Evolutionary conservation across 2,797 vertebrate species (phyloP).

Genomic region (Hippocampus kuda): DNA sequence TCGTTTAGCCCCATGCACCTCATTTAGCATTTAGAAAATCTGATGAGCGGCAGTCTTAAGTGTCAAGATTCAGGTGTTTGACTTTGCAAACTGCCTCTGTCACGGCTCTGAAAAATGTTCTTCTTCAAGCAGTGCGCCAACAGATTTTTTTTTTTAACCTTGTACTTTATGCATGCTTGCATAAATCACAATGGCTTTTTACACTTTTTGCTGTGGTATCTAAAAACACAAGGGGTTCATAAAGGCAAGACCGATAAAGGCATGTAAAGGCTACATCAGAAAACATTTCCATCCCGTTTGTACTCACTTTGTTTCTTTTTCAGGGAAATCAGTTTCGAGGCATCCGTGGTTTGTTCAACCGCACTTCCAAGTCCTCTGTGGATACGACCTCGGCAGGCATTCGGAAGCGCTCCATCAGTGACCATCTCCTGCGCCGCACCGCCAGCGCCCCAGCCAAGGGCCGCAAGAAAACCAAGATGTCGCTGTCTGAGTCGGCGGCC

Average conservation of each 20-base stretch:
- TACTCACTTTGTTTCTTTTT: neutral
- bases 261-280: slow-evolving; percentile 21
- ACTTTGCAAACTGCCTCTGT: too few relatives aligned
- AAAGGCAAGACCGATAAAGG: slow-evolving; percentile 24
- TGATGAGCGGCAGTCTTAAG: too few relatives aligned
- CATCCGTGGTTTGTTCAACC: slow-evolving; percentile 85
- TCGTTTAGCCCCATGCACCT: too few relatives aligned
- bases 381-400: slow-evolving; percentile 65
- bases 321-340: slow-evolving; percentile 88
- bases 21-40: too few relatives aligned
- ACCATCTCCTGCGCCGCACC: slow-evolving; percentile 85
- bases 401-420: slow-evolving; percentile 83
- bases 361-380: slow-evolving; percentile 72
- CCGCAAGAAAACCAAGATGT: slow-evolving; percentile 90
- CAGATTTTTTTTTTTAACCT: too few relatives aligned
- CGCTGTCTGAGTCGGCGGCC: slow-evolving; percentile 68
- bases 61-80: too few relatives aligned
- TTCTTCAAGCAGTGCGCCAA: too few relatives aligned
- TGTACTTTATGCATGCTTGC: slow-evolving; percentile 14
- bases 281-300: slow-evolving; percentile 2
- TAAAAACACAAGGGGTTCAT: slow-evolving; percentile 33
- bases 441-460: slow-evolving; percentile 93
- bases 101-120: too few relatives aligned
- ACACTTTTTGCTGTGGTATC: slow-evolving; percentile 1
- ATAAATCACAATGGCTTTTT: slow-evolving; percentile 12